These are phyloP conservation scores for Ophion obscuratus DNA, from an alignment of 2,888 invertebrate genomes.

Conservation along the genomic window DNA sequence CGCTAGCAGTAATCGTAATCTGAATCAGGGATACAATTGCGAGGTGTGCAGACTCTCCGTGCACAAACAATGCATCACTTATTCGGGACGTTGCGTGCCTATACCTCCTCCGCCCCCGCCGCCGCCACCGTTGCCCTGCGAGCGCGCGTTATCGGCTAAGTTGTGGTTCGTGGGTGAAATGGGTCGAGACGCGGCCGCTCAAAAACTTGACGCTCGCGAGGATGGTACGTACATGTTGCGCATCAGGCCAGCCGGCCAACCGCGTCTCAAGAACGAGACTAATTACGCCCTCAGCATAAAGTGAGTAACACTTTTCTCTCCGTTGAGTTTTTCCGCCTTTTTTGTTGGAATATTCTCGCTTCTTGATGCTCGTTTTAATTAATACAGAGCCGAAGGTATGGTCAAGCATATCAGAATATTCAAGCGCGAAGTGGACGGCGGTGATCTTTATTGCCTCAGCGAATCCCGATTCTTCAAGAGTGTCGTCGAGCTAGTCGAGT, in stretches of 20 bases:
- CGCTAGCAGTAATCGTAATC: background rate
- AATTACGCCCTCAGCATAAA: slow-evolving; percentile 94
- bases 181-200: slow-evolving; percentile 92
- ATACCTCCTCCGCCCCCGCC: slow-evolving; percentile 88
- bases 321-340: background rate
- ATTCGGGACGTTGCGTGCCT: slow-evolving; percentile 89
- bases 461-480: slow-evolving; percentile 96
- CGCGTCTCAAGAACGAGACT: slow-evolving; percentile 87
- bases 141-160: slow-evolving; percentile 84
- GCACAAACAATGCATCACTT: slow-evolving; percentile 95
- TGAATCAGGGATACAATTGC: slow-evolving; percentile 92
- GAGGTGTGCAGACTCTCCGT: slow-evolving; percentile 92
- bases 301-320: slow-evolving; percentile 84
- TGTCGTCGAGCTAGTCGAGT: slow-evolving; percentile 95
- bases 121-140: slow-evolving; percentile 86
- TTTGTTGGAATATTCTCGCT: slow-evolving; percentile 11
- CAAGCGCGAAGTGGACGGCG: slow-evolving; percentile 89
- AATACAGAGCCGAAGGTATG: slow-evolving; percentile 90
- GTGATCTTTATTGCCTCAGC: slow-evolving; percentile 92
- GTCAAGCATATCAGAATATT: slow-evolving; percentile 97
- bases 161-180: slow-evolving; percentile 94
- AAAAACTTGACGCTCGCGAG: slow-evolving; percentile 90
- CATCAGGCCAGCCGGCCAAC: slow-evolving; percentile 89
- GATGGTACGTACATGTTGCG: slow-evolving; percentile 95
- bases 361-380: background rate